Evolutionary conservation across 2,888 invertebrate species (phyloP), one percentile per base, ranked within the genome.

Genomic region (Synanthedon andrenaeformis): DNA sequence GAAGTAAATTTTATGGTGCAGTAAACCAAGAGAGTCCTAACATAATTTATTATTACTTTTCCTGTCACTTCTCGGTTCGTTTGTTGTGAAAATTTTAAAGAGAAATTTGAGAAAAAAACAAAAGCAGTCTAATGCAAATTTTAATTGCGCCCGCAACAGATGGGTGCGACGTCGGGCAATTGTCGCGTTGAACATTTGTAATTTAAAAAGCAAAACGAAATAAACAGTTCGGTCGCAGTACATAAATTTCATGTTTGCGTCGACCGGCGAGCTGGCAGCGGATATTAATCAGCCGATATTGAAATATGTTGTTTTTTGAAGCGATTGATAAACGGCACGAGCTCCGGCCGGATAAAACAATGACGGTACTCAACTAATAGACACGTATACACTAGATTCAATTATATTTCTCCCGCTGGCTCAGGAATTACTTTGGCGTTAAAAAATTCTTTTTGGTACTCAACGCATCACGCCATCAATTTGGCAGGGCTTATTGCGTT

Each of bases 281-380:
- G 85, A 84, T 86, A 87, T 87, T 86, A 87, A 86, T 87, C 87
- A 86, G 84, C 74, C 84, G 79, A 86, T 86, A 87, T 87, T 85
- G 87, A 87, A 87, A 87, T 87, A 83, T 86, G 87, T 85, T 86
- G 85, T 86, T 87, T 87, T 86, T 85, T 82, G 78, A 75, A 63
- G 62, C 74, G 83, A 85, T 86, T 86, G 86, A 87, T 85, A 83
- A 84, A 86, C 85, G 82, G 75, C 76, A 70, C 69, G 74, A 65
- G 74, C 74, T 72, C 65, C 70, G 66, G 71, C 71, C 69, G 79
- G 82, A 86, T 86, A 86, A 82, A 83, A 83, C 82, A 81, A 79
- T 79, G 81, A 83, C 73, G 79, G 53, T 51, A 11, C 49, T 49
- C 45, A 35, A 35, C 35, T 35, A 35, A 35, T 35, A 35, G 35